These are phyloP conservation scores for Myripristis murdjan DNA, from an alignment of 2,797 vertebrate genomes.

Conservation along the genomic window DNA sequence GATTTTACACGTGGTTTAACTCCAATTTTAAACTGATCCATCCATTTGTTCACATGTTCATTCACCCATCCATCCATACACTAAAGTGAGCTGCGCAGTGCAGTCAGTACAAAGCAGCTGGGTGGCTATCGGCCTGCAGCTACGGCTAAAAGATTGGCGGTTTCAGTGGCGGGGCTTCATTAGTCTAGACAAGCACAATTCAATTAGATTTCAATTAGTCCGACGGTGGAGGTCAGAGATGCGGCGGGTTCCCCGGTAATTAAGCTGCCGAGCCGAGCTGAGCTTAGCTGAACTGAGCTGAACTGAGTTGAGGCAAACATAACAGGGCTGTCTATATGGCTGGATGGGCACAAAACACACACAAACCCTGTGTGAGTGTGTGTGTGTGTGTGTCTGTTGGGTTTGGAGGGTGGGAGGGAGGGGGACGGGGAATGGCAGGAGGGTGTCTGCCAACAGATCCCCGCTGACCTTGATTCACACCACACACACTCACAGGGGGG, in stretches of 20 bases:
- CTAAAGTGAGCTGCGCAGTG: slow-evolving; percentile 12
- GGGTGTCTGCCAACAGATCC: slow-evolving; percentile 74
- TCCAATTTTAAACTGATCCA: neutral
- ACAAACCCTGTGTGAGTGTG: slow-evolving; percentile 38
- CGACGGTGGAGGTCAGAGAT: slow-evolving; percentile 84
- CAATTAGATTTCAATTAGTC: slow-evolving; percentile 91
- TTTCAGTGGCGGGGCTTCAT: slow-evolving; percentile 85
- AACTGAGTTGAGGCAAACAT: slow-evolving; percentile 45
- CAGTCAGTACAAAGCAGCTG: slow-evolving; percentile 21
- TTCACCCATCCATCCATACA: slow-evolving; percentile 9
- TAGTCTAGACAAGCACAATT: slow-evolving; percentile 89
- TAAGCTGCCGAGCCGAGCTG: slow-evolving; percentile 80
- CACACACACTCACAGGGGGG: slow-evolving; percentile 50
- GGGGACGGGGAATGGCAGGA: slow-evolving; percentile 1
- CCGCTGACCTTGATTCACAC: slow-evolving; percentile 84
- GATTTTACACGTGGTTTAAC: too few relatives aligned
- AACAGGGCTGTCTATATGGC: slow-evolving; percentile 60
- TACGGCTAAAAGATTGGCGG: slow-evolving; percentile 78
- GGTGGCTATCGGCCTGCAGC: slow-evolving; percentile 57
- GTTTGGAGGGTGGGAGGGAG: neutral
- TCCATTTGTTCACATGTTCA: neutral
- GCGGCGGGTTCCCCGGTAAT: slow-evolving; percentile 84
- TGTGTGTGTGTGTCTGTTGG: slow-evolving; percentile 19
- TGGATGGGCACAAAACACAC: slow-evolving; percentile 63
- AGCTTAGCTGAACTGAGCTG: slow-evolving; percentile 75